Evolutionary conservation across 2,888 invertebrate species (phyloP).

Genomic region (Dysmachus trigonus): DNA sequence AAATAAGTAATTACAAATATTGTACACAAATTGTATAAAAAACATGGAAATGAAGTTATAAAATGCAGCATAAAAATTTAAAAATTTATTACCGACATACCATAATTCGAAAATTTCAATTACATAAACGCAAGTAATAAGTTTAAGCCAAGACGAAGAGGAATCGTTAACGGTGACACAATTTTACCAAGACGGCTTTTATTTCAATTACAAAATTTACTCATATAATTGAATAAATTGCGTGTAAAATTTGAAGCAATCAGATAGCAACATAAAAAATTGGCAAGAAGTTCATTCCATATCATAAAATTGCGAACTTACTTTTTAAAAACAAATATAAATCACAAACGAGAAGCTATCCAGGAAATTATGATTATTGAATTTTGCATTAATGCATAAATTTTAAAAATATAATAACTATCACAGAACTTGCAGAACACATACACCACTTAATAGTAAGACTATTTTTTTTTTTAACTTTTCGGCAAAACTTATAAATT

Average conservation of each 20-base stretch:
- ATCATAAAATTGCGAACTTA: not conserved
- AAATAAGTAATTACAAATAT: too few relatives aligned
- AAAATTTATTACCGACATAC: too few relatives aligned
- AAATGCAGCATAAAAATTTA: too few relatives aligned
- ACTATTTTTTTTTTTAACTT: not conserved
- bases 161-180: not conserved
- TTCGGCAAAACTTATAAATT: not conserved
- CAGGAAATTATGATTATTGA: not conserved
- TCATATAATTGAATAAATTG: not conserved
- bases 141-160: not conserved
- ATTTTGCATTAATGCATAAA: not conserved
- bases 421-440: not conserved
- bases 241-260: not conserved
- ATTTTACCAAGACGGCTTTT: not conserved
- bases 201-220: not conserved
- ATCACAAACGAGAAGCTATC: not conserved
- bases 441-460: too few relatives aligned
- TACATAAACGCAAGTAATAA: not conserved
- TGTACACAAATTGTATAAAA: too few relatives aligned
- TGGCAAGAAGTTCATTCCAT: not conserved
- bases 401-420: not conserved
- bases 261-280: not conserved
- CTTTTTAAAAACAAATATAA: not conserved
- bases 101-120: not conserved
- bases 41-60: too few relatives aligned